These are phyloP conservation scores for Rhyacophila evoluta DNA, from an alignment of 2,888 invertebrate species.

Conservation along the genomic window DNA sequence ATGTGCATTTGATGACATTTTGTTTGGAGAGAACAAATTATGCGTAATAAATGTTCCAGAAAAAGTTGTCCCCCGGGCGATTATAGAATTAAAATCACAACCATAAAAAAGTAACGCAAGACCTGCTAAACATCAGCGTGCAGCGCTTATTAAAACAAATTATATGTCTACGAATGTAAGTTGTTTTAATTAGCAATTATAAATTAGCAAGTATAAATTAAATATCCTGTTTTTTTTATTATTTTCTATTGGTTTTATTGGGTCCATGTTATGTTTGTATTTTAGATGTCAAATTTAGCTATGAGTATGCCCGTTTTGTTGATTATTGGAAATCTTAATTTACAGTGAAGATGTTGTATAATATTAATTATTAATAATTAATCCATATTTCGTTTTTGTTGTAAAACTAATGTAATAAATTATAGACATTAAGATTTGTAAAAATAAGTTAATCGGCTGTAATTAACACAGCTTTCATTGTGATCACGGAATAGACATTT, in stretches of 20 bases:
- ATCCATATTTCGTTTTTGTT: neutral
- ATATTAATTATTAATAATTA: neutral
- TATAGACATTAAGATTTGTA: neutral
- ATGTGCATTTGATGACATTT: too few species aligned
- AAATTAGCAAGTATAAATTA: too few species aligned
- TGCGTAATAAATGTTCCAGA: too few species aligned
- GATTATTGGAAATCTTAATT: neutral
- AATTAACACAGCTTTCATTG: constrained; percentile 23
- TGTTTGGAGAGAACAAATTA: too few species aligned
- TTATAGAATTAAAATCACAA: too few species aligned
- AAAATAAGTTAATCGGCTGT: neutral
- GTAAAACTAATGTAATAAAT: neutral
- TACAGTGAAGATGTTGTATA: neutral
- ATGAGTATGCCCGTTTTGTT: neutral
- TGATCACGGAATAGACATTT: constrained; percentile 5
- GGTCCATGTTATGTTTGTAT: neutral
- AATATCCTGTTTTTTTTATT: too few species aligned
- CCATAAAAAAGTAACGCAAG: too few species aligned
- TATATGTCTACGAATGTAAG: too few species aligned
- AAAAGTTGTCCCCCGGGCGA: too few species aligned
- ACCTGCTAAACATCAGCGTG: too few species aligned
- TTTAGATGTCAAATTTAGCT: neutral
- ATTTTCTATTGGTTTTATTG: neutral
- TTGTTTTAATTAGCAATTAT: too few species aligned
- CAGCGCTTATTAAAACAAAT: too few species aligned